These are phyloP conservation scores for Tromatobia lineatoria DNA, from an alignment of 2,888 invertebrate species.

Conservation along the genomic window DNA sequence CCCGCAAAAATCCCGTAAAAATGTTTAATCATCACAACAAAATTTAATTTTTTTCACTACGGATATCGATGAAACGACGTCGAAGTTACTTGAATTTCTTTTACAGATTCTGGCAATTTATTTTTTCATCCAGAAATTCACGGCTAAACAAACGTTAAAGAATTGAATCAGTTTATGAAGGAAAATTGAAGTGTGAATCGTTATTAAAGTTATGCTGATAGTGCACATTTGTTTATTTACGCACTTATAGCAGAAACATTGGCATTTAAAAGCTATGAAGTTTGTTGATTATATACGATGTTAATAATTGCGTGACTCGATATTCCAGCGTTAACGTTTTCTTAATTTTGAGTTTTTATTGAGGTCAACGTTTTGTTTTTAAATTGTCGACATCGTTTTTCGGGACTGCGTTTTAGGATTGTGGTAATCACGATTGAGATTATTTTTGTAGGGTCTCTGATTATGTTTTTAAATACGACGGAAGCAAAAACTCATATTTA, in stretches of 20 bases:
- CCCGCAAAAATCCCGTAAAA: neutral
- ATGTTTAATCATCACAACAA: constrained; percentile 5
- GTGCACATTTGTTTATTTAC: neutral
- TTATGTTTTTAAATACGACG: constrained; percentile 13
- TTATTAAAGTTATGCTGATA: neutral
- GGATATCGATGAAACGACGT: neutral
- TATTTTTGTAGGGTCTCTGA: constrained; percentile 48
- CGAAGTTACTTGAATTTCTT: neutral
- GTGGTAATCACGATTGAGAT: constrained; percentile 37
- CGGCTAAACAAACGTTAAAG: neutral
- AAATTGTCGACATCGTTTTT: constrained; percentile 8
- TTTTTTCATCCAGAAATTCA: neutral
- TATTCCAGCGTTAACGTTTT: constrained; percentile 12
- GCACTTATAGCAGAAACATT: constrained; percentile 7
- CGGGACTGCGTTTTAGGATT: constrained; percentile 25
- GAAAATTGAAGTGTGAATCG: constrained; percentile 1
- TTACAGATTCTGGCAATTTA: neutral
- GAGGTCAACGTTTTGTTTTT: constrained; percentile 2
- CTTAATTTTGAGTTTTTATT: neutral
- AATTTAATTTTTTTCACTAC: neutral
- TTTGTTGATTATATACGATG: constrained; percentile 14
- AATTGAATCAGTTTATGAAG: neutral
- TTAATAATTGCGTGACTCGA: neutral
- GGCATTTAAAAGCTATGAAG: constrained; percentile 3
- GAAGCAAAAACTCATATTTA: constrained; percentile 40